These are phyloP conservation scores for Stratiomys singularior DNA, from an alignment of 2,888 invertebrate species.

Conservation along the genomic window DNA sequence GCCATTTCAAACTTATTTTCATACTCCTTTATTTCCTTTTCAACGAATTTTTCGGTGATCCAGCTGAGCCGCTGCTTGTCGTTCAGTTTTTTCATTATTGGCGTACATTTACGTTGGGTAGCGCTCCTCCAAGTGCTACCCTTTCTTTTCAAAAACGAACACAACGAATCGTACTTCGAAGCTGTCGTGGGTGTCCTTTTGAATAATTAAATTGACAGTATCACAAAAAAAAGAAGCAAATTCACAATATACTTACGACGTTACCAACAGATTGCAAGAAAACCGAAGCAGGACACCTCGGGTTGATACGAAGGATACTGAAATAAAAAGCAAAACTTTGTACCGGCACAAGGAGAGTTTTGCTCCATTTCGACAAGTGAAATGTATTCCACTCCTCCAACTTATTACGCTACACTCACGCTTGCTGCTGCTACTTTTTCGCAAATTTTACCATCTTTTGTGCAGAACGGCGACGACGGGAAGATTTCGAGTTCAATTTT, in stretches of 20 bases:
- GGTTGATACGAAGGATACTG: background rate
- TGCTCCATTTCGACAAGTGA: too few relatives aligned
- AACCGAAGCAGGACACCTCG: background rate
- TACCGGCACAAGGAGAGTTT: background rate
- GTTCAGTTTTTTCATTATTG: background rate
- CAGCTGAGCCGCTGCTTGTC: background rate
- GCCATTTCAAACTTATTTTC: background rate
- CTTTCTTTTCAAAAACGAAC: background rate
- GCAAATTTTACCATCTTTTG: background rate
- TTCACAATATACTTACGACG: background rate
- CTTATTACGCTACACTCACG: too few relatives aligned
- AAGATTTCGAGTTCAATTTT: slow-evolving; percentile 23
- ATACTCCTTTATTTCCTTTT: slow-evolving; percentile 20
- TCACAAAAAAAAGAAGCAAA: slow-evolving; percentile 22
- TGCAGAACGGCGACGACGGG: background rate
- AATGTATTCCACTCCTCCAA: too few relatives aligned
- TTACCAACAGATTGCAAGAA: background rate
- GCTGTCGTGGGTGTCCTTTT: slow-evolving; percentile 11
- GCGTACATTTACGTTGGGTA: too few relatives aligned
- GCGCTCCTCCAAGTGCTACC: background rate
- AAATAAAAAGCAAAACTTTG: background rate
- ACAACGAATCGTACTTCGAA: background rate
- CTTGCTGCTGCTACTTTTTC: too few relatives aligned
- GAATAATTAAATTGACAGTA: slow-evolving; percentile 46
- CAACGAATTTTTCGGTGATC: background rate